phyloP scores from a whole-genome alignment of 1,140 invertebrate species.

The Temnothorax curvispinosus region DNA sequence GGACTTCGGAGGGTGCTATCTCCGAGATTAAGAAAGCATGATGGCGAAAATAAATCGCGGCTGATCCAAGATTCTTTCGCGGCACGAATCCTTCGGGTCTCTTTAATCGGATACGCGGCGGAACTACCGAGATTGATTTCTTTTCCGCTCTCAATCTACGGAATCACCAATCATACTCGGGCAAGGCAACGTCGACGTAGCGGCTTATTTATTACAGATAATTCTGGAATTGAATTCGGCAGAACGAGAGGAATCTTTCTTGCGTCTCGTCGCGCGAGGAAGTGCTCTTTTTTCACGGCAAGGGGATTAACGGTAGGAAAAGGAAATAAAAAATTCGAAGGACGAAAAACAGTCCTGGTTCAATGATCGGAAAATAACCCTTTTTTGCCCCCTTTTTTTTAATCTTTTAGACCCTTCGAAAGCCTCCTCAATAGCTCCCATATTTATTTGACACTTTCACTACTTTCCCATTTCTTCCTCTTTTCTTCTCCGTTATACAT shows the following conservation, averaged over 20 bases:
- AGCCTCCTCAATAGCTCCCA: background rate
- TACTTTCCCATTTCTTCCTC: background rate
- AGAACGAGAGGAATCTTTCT: background rate
- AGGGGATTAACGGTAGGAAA: slow-evolving; percentile 22
- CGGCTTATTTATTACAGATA: slow-evolving; percentile 75
- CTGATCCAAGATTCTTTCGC: background rate
- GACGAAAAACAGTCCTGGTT: background rate
- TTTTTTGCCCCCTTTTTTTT: background rate
- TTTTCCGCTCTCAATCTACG: slow-evolving; percentile 5
- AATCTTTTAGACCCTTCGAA: background rate
- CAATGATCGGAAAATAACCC: slow-evolving; percentile 8
- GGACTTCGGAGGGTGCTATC: background rate
- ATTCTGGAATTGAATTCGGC: slow-evolving; percentile 72
- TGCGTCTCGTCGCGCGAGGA: background rate
- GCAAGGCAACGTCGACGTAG: slow-evolving; percentile 27
- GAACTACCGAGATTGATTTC: slow-evolving; percentile 22
- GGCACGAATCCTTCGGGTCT: background rate
- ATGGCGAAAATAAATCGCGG: slow-evolving; percentile 30
- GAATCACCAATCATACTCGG: slow-evolving; percentile 30
- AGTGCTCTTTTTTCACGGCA: background rate
- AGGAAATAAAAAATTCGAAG: background rate
- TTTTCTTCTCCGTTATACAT: background rate
- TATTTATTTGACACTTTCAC: slow-evolving; percentile 34
- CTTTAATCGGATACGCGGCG: slow-evolving; percentile 15
- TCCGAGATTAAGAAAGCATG: background rate